A percentile compares a stretch with the other conserved stretches of the same genome.
Conservation (phyloP, 2,113 vertebrate genomes). For the sheep (Ovis aries) region ARS-UI_Ramb_v3.0 NC_056076.1:11793001-11793500, state of each 20-base stretch:
- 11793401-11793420: rapidly evolving
- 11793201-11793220: background rate
- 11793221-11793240: background rate
- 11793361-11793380: background rate
- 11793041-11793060: background rate
- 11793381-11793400: background rate
- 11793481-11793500: background rate
- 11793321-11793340: background rate
- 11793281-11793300: background rate
- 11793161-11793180: background rate
- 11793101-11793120: background rate
- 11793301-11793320: background rate
- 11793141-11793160: background rate
- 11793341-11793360: background rate
- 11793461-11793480: background rate
- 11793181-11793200: background rate
- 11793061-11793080: background rate
- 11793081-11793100: background rate
- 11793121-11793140: background rate
- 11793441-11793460: background rate
- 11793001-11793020: background rate
- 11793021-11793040: background rate
- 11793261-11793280: background rate
- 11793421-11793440: background rate
- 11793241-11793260: background rate